phyloP scores from a whole-genome alignment of 2,888 invertebrate genomes.

The Copidosoma aretas region DNA sequence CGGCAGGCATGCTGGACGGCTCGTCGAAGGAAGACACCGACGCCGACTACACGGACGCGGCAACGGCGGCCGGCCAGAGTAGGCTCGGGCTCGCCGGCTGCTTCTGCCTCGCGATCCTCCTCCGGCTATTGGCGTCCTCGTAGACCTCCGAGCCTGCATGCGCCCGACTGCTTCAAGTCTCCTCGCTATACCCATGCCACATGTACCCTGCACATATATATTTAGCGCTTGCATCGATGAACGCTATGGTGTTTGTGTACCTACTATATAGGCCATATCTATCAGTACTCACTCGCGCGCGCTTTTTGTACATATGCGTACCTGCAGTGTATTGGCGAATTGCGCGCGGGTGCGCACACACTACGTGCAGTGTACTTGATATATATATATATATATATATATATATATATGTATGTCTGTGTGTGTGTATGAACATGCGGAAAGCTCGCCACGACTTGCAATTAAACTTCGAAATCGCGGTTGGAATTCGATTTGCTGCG shows the following conservation, averaged over 20 bases:
- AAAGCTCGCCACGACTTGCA: constrained; percentile 28
- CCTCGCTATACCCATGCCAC: too few species aligned
- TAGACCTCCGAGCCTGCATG: constrained; percentile 36
- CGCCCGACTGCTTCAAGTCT: too few species aligned
- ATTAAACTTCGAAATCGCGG: constrained; percentile 37
- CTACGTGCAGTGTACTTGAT: background rate
- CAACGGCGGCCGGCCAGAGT: constrained; percentile 4
- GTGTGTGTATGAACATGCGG: too few species aligned
- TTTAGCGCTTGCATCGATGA: too few species aligned
- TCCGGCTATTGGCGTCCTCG: constrained; percentile 49
- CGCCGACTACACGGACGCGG: constrained; percentile 50
- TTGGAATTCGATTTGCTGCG: constrained; percentile 33
- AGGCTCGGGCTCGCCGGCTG: constrained; percentile 44
- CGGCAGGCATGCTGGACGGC: constrained; percentile 56
- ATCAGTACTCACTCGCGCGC: too few species aligned
- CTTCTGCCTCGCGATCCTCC: constrained; percentile 49
- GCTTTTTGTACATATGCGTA: too few species aligned
- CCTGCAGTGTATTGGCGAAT: too few species aligned
- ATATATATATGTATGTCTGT: too few species aligned
- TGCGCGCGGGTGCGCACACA: background rate
- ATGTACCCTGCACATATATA: too few species aligned
- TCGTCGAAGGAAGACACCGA: constrained; percentile 49
- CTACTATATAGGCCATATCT: background rate
- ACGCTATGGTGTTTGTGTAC: too few species aligned
- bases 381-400: too few species aligned